Conservation (phyloP, 2,797 vertebrate genomes). For the Parambassis ranga region DNA sequence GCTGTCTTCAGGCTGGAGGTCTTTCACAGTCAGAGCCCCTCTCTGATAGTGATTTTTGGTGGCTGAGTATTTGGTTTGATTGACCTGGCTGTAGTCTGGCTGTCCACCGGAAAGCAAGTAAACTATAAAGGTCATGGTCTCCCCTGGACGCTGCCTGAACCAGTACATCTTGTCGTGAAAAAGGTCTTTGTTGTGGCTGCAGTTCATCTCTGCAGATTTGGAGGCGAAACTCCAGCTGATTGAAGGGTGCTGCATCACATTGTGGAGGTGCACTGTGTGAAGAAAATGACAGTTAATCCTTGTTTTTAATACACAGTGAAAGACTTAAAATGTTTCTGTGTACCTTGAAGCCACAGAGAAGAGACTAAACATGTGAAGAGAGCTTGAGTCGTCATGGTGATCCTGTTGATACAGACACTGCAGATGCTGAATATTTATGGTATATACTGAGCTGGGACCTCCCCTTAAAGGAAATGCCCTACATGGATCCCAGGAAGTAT, state of each 20-base stretch:
- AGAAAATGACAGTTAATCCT: background rate
- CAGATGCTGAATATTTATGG: background rate
- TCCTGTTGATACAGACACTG: background rate
- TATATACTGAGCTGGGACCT: background rate
- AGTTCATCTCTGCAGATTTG: constrained; percentile 9
- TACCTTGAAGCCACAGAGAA: constrained; percentile 22
- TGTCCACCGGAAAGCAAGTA: background rate
- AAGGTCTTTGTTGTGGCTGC: constrained; percentile 13
- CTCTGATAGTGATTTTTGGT: background rate
- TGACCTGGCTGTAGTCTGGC: background rate
- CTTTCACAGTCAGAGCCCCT: constrained; percentile 10
- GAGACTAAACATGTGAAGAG: background rate
- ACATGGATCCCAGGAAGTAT: constrained; percentile 46
- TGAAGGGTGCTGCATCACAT: constrained; percentile 7
- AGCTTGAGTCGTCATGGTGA: background rate
- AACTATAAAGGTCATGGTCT: constrained; percentile 31
- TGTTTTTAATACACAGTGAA: background rate
- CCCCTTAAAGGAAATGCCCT: background rate
- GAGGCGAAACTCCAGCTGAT: constrained; percentile 14
- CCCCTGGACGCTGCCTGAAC: constrained; percentile 32
- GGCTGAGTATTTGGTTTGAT: constrained; percentile 9
- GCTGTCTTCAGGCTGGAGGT: background rate
- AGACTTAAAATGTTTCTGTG: no score
- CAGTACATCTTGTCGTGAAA: background rate
- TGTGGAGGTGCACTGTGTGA: constrained; percentile 9